These are phyloP conservation scores for Brachionus koreanus DNA, from an alignment of 1,140 invertebrate species.

Conservation along the genomic window DNA sequence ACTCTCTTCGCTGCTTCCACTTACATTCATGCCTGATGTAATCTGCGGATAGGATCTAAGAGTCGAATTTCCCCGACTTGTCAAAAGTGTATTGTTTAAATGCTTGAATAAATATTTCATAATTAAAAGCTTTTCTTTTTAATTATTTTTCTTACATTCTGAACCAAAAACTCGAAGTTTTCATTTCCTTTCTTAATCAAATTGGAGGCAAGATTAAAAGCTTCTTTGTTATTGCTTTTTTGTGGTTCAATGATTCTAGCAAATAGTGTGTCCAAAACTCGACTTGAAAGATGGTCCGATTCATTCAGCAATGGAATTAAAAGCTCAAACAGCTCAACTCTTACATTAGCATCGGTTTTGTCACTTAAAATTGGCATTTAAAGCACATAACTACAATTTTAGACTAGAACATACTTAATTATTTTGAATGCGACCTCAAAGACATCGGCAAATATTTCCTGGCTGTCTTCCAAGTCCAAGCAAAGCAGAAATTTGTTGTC, in stretches of 20 bases:
- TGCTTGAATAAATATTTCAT: background rate
- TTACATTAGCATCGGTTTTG: slow-evolving; percentile 89
- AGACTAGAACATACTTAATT: slow-evolving; percentile 88
- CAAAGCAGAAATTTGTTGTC: slow-evolving; percentile 99
- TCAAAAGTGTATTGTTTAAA: slow-evolving; percentile 11
- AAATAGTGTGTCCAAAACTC: slow-evolving; percentile 85
- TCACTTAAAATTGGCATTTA: slow-evolving; percentile 73
- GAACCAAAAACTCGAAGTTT: slow-evolving; percentile 25
- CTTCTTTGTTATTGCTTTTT: slow-evolving; percentile 82
- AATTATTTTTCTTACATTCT: slow-evolving; percentile 4
- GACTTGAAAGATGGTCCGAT: slow-evolving; percentile 87
- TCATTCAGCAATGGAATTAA: slow-evolving; percentile 87
- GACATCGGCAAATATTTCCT: slow-evolving; percentile 88
- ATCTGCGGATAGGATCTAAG: background rate
- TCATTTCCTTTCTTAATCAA: slow-evolving; percentile 64
- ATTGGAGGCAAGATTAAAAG: slow-evolving; percentile 83
- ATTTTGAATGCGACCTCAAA: slow-evolving; percentile 66
- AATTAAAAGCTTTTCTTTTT: background rate
- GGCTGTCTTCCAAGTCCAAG: slow-evolving; percentile 91
- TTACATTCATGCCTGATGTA: background rate
- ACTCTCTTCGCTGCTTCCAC: slow-evolving; percentile 1
- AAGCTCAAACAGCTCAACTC: slow-evolving; percentile 91
- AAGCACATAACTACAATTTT: too few species aligned
- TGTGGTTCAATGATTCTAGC: slow-evolving; percentile 92
- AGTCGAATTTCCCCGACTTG: background rate